These are phyloP conservation scores for Tachina fera DNA, from an alignment of 2,888 invertebrate genomes.

Conservation along the genomic window DNA sequence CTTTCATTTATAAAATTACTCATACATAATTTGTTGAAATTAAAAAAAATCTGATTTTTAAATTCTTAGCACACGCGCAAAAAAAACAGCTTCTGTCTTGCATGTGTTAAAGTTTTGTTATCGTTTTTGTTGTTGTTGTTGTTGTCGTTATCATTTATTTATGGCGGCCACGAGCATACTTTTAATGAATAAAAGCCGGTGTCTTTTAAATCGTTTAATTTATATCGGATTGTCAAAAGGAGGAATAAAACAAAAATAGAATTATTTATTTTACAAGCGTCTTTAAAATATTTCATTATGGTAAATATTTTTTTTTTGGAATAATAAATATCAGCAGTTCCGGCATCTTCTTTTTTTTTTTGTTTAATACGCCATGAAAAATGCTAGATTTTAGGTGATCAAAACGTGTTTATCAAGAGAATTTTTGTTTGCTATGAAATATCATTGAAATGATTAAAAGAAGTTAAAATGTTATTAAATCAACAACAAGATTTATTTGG, in stretches of 20 bases:
- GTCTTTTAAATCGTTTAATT: constrained; percentile 23
- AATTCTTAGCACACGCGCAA: constrained; percentile 26
- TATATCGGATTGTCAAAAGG: constrained; percentile 6
- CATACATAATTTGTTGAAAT: constrained; percentile 3
- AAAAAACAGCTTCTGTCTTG: constrained; percentile 26
- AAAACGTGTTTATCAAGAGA: no score
- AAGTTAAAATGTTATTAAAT: not conserved
- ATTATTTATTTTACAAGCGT: constrained; percentile 16
- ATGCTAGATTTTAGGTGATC: not conserved
- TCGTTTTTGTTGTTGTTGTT: not conserved
- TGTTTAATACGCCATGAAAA: constrained; percentile 50
- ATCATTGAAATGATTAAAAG: no score
- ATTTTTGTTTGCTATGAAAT: no score
- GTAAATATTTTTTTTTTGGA: not conserved
- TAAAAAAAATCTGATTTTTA: not conserved
- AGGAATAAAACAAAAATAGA: constrained; percentile 15
- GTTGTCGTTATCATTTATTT: not conserved
- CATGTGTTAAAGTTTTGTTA: not conserved
- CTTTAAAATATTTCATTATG: constrained; percentile 38
- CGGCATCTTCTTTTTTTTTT: constrained; percentile 47
- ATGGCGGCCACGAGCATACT: constrained; percentile 3
- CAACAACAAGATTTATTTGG: not conserved
- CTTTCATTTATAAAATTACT: constrained; percentile 5
- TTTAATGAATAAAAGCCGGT: constrained; percentile 40
- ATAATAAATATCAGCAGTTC: constrained; percentile 53